Conservation (phyloP, 2,888 invertebrate genomes). For the Pseudococcus longispinus region DNA sequence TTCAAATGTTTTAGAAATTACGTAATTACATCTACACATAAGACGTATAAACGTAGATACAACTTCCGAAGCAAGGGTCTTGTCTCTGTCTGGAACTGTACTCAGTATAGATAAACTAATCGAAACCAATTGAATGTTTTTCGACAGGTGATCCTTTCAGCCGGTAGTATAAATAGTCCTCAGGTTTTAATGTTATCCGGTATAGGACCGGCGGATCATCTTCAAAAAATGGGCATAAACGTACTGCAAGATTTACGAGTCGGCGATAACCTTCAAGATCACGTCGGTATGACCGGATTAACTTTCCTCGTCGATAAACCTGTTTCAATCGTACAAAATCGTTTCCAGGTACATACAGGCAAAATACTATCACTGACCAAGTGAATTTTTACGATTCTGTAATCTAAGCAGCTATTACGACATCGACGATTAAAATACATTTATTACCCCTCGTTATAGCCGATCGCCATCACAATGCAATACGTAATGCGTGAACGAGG, state of each 20-base stretch:
- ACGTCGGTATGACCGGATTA: conserved; percentile 79
- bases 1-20: not conserved
- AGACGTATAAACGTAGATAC: too few species aligned
- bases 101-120: too few species aligned
- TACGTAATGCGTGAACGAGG: conserved; percentile 80
- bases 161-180: conserved; percentile 90
- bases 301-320: conserved; percentile 83
- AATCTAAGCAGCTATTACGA: not conserved
- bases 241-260: conserved; percentile 74
- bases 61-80: not conserved
- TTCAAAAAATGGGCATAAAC: conserved; percentile 74
- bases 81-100: too few species aligned
- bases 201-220: conserved; percentile 75
- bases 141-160: conserved; percentile 75
- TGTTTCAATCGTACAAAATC: conserved; percentile 80
- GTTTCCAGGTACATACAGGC: conserved; percentile 62
- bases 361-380: not conserved
- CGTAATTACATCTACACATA: not conserved
- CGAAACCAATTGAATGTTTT: not conserved
- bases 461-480: conserved; percentile 80
- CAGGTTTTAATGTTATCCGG: conserved; percentile 92
- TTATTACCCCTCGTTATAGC: conserved; percentile 63
- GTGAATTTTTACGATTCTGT: not conserved
- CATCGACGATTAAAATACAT: not conserved
- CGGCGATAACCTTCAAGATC: conserved; percentile 86